These are phyloP conservation scores for Acyrthosiphon pisum DNA, from an alignment of 1,140 invertebrate species.

Conservation along the genomic window DNA sequence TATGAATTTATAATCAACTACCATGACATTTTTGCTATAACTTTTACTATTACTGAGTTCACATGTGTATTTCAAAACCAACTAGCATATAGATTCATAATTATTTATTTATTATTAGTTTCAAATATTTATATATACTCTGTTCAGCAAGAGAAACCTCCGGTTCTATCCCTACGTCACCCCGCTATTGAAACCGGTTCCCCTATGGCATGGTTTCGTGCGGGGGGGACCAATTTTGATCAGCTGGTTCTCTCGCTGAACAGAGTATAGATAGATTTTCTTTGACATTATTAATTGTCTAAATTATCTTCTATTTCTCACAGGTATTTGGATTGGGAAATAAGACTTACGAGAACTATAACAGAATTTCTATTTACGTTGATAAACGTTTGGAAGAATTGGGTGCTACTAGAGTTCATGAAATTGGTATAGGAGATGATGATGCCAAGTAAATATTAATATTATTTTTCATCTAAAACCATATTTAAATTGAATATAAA, in stretches of 20 bases:
- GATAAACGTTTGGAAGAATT: slow-evolving; percentile 94
- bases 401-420: slow-evolving; percentile 88
- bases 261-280: not conserved
- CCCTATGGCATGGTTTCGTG: no score
- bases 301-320: slow-evolving; percentile 62
- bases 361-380: slow-evolving; percentile 95
- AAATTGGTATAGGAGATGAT: slow-evolving; percentile 96
- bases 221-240: no score
- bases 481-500: not conserved
- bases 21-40: not conserved
- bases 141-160: no score
- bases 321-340: slow-evolving; percentile 98
- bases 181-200: no score
- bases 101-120: not conserved
- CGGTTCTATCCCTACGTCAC: no score
- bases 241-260: no score
- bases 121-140: no score
- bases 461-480: not conserved
- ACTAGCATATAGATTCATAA: not conserved
- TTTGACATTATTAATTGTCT: not conserved
- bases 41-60: not conserved
- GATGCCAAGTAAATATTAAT: slow-evolving; percentile 86
- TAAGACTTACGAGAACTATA: slow-evolving; percentile 99
- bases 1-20: not conserved
- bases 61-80: not conserved